phyloP scores from a whole-genome alignment of 1,140 invertebrate species.

The Acromyrmex charruanus region DNA sequence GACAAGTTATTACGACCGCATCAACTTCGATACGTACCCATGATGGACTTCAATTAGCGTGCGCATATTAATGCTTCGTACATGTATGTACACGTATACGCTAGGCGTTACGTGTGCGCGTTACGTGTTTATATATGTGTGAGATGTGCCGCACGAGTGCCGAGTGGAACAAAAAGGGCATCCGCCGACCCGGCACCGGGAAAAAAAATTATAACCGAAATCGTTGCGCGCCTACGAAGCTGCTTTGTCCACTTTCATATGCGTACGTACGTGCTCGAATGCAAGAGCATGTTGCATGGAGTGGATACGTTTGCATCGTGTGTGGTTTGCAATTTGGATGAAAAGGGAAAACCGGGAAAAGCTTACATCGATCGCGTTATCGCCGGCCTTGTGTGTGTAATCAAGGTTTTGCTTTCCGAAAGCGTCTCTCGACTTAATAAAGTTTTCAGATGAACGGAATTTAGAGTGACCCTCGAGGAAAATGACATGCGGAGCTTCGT shows the following conservation, averaged over 20 bases:
- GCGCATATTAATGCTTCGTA: slow-evolving; percentile 62
- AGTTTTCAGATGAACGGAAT: slow-evolving; percentile 56
- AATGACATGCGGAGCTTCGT: slow-evolving; percentile 41
- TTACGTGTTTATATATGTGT: neutral
- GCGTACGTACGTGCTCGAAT: neutral
- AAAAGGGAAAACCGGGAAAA: slow-evolving; percentile 31
- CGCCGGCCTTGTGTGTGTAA: slow-evolving; percentile 25
- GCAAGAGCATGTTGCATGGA: neutral
- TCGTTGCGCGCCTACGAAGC: slow-evolving; percentile 36
- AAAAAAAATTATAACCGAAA: slow-evolving; percentile 48
- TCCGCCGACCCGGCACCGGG: neutral
- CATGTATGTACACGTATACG: neutral
- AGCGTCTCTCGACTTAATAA: slow-evolving; percentile 49
- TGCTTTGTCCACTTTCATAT: slow-evolving; percentile 24
- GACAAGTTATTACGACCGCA: slow-evolving; percentile 56
- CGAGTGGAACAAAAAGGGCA: neutral
- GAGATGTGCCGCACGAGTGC: neutral
- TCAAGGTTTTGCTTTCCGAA: slow-evolving; percentile 59
- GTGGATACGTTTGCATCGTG: slow-evolving; percentile 20
- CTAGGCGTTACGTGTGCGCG: neutral
- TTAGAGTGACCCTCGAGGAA: slow-evolving; percentile 44
- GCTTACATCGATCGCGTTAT: slow-evolving; percentile 62
- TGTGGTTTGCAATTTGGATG: slow-evolving; percentile 24
- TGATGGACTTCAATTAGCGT: slow-evolving; percentile 65
- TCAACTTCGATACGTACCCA: slow-evolving; percentile 53